These are phyloP conservation scores for Anolis carolinensis DNA, from an alignment of 2,113 vertebrate species.

Conservation along the genomic window DNA sequence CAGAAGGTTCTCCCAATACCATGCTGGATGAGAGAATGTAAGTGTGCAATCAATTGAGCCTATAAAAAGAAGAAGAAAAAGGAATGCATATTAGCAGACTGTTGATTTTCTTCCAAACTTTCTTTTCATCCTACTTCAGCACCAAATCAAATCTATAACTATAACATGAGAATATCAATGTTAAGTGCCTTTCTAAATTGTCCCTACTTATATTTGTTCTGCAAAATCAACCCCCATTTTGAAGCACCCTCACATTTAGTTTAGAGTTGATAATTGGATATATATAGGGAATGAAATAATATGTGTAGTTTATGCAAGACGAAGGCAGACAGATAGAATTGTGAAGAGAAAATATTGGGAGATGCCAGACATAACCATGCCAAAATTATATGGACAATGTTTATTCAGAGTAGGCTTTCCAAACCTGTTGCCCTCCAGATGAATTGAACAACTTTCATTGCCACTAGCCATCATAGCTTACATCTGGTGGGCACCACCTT, in stretches of 20 bases:
- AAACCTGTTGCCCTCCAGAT: too few species aligned
- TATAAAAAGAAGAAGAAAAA: constrained; percentile 58
- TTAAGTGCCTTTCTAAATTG: constrained; percentile 9
- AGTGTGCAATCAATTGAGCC: constrained; percentile 89
- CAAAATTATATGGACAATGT: neutral
- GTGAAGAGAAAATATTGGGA: neutral
- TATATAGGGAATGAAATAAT: neutral
- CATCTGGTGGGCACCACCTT: too few species aligned
- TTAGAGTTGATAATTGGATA: neutral
- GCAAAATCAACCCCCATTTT: neutral
- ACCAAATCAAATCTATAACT: neutral
- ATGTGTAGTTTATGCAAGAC: neutral
- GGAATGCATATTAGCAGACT: constrained; percentile 18
- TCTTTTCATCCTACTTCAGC: neutral
- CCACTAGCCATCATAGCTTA: too few species aligned
- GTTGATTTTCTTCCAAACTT: neutral
- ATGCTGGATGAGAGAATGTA: constrained; percentile 91
- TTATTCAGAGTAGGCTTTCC: neutral
- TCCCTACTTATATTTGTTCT: neutral
- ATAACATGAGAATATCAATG: neutral
- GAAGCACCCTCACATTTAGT: neutral
- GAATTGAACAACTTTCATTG: too few species aligned
- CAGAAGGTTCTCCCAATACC: constrained; percentile 98
- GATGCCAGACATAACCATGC: too few species aligned
- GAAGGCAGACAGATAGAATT: too few species aligned